Conservation (phyloP, 2,888 invertebrate species). For the Coelinius sp. region DNA sequence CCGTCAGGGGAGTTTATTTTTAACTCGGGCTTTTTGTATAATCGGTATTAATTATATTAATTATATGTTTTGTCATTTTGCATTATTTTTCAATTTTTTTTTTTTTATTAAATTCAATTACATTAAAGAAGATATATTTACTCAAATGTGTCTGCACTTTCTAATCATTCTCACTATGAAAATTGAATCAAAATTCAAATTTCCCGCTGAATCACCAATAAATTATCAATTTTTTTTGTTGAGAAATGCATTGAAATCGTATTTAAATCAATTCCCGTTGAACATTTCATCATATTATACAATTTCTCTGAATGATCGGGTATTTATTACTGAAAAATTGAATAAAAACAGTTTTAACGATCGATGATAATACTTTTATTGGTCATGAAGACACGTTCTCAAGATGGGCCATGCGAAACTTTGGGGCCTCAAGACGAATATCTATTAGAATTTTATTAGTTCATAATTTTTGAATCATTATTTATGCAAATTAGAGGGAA, state of each 20-base stretch:
- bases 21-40: not conserved
- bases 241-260: not conserved
- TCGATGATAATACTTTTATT: conserved; percentile 8
- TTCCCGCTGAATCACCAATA: not conserved
- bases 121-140: no score
- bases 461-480: not conserved
- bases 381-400: not conserved
- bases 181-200: not conserved
- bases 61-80: not conserved
- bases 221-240: not conserved
- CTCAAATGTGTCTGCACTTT: not conserved
- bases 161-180: not conserved
- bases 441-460: not conserved
- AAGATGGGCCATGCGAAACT: not conserved
- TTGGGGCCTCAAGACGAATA: not conserved
- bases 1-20: conserved; percentile 32
- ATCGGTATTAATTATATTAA: not conserved
- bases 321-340: not conserved
- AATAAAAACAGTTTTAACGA: conserved; percentile 5
- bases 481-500: not conserved
- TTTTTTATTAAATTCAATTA: no score
- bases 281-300: not conserved
- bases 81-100: not conserved
- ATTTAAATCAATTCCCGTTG: not conserved
- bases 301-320: not conserved